A percentile compares a stretch with the other conserved stretches of the same genome.
Evolutionary conservation across 2,113 vertebrate genomes (phyloP).

Genomic region (Cryptotis parvus): DNA sequence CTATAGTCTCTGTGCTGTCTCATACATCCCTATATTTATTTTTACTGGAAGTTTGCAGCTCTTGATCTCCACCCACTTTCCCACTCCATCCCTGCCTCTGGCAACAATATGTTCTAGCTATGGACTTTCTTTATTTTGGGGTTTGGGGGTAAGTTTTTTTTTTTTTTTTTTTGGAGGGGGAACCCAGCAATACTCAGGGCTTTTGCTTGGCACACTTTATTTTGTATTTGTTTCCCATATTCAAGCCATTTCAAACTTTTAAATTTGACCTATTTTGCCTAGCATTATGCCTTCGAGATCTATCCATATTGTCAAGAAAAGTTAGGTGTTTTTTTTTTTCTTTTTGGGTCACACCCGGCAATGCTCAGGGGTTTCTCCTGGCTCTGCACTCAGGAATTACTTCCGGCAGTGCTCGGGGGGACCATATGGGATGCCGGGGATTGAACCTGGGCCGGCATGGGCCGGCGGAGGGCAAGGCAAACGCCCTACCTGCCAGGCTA

Average conservation of each 20-base stretch:
- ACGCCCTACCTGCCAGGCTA: too few relatives aligned
- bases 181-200: too few relatives aligned
- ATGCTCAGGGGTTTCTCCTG: too few relatives aligned
- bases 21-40: not conserved
- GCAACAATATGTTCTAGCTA: not conserved
- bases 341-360: too few relatives aligned
- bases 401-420: too few relatives aligned
- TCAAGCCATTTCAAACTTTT: not conserved
- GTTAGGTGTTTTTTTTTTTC: not conserved
- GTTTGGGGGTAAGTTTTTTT: not conserved
- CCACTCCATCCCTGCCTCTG: not conserved
- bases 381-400: too few relatives aligned
- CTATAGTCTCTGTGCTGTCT: not conserved
- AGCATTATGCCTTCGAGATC: not conserved
- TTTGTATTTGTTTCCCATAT: not conserved
- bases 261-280: not conserved
- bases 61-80: not conserved
- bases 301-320: not conserved
- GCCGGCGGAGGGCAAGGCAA: too few relatives aligned
- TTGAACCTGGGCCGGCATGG: too few relatives aligned
- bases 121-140: not conserved
- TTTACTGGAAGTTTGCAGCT: not conserved
- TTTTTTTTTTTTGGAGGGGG: not conserved
- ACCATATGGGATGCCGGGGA: too few relatives aligned
- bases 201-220: not conserved